A percentile compares a stretch with the other conserved stretches of the same genome.
Conservation (phyloP, 2,888 invertebrate genomes). For the Pheosia gnoma region DNA sequence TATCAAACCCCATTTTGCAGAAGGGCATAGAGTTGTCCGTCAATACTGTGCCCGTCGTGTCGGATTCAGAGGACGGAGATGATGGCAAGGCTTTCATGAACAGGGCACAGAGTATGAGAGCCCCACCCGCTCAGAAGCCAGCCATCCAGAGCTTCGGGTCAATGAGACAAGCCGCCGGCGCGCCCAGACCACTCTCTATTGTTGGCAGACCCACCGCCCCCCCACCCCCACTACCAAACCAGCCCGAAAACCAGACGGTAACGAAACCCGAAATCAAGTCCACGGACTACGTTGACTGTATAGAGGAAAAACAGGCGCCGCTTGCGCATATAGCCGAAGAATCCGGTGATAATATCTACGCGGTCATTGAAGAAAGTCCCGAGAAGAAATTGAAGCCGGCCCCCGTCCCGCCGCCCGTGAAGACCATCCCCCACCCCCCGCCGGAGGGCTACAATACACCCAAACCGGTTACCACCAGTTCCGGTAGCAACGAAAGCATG, state of each 20-base stretch:
- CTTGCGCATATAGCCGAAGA: conserved; percentile 86
- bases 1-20: conserved; percentile 92
- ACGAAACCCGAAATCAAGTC: conserved; percentile 72
- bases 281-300: conserved; percentile 91
- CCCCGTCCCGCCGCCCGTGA: conserved; percentile 62
- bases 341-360: conserved; percentile 91
- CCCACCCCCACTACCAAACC: conserved; percentile 87
- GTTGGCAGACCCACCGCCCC: conserved; percentile 89
- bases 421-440: conserved; percentile 68
- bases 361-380: conserved; percentile 92
- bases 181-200: conserved; percentile 90
- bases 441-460: conserved; percentile 79
- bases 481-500: conserved; percentile 87
- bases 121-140: conserved; percentile 82
- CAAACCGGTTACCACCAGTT: conserved; percentile 68
- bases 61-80: conserved; percentile 79
- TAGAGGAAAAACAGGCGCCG: conserved; percentile 86
- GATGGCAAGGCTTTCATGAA: conserved; percentile 86
- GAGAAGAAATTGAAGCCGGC: conserved; percentile 72
- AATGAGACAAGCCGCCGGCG: conserved; percentile 88
- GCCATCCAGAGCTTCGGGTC: conserved; percentile 91
- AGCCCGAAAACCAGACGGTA: conserved; percentile 81
- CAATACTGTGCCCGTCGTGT: conserved; percentile 85
- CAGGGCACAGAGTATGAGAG: conserved; percentile 93
- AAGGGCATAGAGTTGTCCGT: conserved; percentile 85